Base-by-base conservation (phyloP, 2,888 invertebrate genomes). In the Synanthedon andrenaeformis region DNA sequence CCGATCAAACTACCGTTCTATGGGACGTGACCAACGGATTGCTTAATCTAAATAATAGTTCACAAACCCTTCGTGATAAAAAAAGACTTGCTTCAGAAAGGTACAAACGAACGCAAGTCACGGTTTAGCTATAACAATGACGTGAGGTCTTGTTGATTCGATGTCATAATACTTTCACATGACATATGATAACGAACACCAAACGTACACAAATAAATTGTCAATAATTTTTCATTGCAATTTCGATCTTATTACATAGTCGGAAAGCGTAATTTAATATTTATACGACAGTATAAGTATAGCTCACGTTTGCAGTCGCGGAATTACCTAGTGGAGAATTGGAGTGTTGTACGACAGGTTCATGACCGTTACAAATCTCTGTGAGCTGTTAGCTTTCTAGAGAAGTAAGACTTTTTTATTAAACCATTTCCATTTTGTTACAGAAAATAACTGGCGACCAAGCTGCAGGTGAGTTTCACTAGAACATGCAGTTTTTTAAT, bases 331-430 rank as follows among this genome's bases (percentile, higher is more conserved):
- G 59, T 58, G 52, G 58, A 66, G 62, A 66, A 66, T 65, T 54
- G 57, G 49, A 51, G 48, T 52, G 56, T 35, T 35, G 6, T 35
- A 35, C 53, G 59, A 58, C 59, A 59, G 57, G 63, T 56, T 65
- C 59, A 59, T 60, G 69, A 71, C 69, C 65, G 68, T 69, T 60
- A 59, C 65, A 61, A 69, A 68, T 59, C 59, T 57, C 55, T 23
- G 53, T 53, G 54, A 55, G 53, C 53, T 58, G 59, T 55, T 56
- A 54, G 57, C 76, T 76, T 76, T 76, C 76, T 70, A 72, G 64
- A 64, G 62, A 66, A 58, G 57, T 51, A 42, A 42, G 53, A 52
- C 56, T 50, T 42, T 54, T n/a, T 45, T 45, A 45, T 45, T 45
- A 45, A 45, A 45, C 12, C 17, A 42, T 52, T 42, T 45, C 42